Percentiles rank a stretch among this genome's conserved stretches.
These are phyloP conservation scores for Chelidonichthys spinosus DNA, from an alignment of 2,797 vertebrate genomes.

Conservation along the genomic window DNA sequence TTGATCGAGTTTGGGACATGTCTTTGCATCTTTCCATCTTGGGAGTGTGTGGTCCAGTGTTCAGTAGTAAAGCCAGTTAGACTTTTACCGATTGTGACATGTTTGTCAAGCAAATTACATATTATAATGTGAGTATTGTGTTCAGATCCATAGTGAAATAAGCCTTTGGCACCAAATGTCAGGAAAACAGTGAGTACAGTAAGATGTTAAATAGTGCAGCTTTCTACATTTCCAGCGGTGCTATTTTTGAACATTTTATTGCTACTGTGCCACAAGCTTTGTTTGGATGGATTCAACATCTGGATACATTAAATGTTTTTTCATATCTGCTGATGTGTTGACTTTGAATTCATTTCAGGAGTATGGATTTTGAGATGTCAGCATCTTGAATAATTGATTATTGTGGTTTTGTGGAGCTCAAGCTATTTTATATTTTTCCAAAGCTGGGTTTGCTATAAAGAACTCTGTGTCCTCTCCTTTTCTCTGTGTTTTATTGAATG, in stretches of 20 bases:
- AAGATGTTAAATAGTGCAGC: background rate
- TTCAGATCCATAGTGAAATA: background rate
- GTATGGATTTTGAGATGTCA: conserved; percentile 16
- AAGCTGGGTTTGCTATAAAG: background rate
- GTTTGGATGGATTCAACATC: conserved; percentile 5
- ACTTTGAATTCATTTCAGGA: background rate
- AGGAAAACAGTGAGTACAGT: conserved; percentile 1
- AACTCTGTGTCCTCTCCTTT: background rate
- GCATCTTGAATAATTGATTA: background rate
- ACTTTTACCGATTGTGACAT: background rate
- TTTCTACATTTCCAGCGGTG: background rate
- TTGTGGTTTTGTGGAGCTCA: conserved; percentile 12
- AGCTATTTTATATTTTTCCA: background rate
- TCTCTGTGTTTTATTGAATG: background rate
- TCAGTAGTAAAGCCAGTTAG: background rate
- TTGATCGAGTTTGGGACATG: background rate
- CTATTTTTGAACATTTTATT: conserved; percentile 19
- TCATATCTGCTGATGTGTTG: background rate
- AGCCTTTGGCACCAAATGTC: conserved; percentile 1
- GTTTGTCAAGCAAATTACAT: conserved; percentile 1
- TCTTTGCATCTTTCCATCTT: conserved; percentile 3
- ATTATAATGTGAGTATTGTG: background rate
- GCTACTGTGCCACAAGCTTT: background rate
- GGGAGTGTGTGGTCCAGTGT: background rate
- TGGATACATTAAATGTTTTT: background rate